Base-by-base conservation (phyloP, 1,140 invertebrate genomes). In the Caerostris darwini region DNA sequence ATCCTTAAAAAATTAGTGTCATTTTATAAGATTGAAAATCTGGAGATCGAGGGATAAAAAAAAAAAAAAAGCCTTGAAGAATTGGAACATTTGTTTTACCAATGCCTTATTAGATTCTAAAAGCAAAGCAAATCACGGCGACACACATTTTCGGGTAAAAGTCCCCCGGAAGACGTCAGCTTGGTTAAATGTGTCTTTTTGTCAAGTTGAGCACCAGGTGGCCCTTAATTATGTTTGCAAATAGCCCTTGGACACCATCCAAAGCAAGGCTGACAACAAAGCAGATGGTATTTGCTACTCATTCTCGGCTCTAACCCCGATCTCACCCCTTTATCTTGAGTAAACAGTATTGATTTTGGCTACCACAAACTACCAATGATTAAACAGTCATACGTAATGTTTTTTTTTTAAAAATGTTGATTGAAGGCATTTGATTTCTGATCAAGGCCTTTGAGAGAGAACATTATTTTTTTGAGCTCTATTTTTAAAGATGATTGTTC, bases 191-290 rank as follows among this genome's bases (percentile, higher is more conserved):
- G 71, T 12, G 17, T 77, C 7, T 19, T 50, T 77, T 12, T 34
- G 53, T 77, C 34, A 77, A 64, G 53, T 50, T 58, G 12, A 64
- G n/a, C 3, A 87, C 85, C 87, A 89, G 87, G 87, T 89, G 87
- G 64, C 34, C 17, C 14, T 69, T 89, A 89, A 89, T 89, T 89
- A 64, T 53, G 64, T 58, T 89, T 89, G 64, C 64, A 89, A 89
- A 89, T 89, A 89, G 87, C 87, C 87, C 64, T 57, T 89, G 87
- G 87, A 67, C 14, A 53, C 34, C 14, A 53, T 89, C 87, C 85
- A 87, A 19, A 61, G n/a, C 19, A 58, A 10, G 53, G n/a, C 61
- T 69, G 87, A 89, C 34, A 34, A 89, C 87, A 69, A 89, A 69
- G 87, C 87, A 89, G 87, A 89, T 89, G 87, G 87, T 19, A 53